A percentile compares a stretch with the other conserved stretches of the same genome.
These are phyloP conservation scores for Rhinolophus sinicus DNA, from an alignment of 2,113 vertebrate genomes.

Conservation along the genomic window DNA sequence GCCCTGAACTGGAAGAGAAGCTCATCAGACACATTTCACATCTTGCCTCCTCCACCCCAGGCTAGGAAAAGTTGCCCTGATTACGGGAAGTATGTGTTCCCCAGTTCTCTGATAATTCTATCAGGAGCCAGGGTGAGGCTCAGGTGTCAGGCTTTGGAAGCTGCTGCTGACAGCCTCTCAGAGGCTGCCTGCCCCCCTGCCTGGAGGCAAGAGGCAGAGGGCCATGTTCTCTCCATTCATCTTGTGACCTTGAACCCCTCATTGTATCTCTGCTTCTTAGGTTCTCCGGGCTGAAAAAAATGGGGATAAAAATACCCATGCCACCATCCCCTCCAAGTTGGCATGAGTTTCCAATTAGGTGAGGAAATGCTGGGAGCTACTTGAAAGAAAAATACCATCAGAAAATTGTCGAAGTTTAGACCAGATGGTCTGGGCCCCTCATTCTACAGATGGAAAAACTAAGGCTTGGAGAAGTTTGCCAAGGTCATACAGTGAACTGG, in stretches of 20 bases:
- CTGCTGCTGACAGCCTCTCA: not conserved
- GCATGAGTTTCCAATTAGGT: not conserved
- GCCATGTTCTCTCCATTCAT: not conserved
- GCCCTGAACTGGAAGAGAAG: not conserved
- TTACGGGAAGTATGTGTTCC: constrained; percentile 38
- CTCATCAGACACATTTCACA: constrained; percentile 17
- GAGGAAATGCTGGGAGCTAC: not conserved
- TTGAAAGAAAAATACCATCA: not conserved
- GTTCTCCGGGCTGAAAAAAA: not conserved
- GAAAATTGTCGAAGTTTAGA: not conserved
- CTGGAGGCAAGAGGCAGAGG: not conserved
- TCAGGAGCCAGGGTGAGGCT: not conserved
- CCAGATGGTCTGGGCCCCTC: not conserved
- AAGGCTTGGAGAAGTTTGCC: not conserved
- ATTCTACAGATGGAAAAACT: not conserved
- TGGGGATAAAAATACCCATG: not conserved
- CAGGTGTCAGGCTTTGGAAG: not conserved
- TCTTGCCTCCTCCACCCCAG: not conserved
- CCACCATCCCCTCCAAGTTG: not conserved
- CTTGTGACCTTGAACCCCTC: not conserved
- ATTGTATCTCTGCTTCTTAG: not conserved
- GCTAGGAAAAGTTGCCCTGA: constrained; percentile 41
- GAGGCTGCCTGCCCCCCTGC: not conserved
- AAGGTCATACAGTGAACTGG: not conserved
- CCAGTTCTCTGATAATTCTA: constrained; percentile 45